These are phyloP conservation scores for Philopotamus ludificatus DNA, from an alignment of 1,140 invertebrate genomes.

Conservation along the genomic window DNA sequence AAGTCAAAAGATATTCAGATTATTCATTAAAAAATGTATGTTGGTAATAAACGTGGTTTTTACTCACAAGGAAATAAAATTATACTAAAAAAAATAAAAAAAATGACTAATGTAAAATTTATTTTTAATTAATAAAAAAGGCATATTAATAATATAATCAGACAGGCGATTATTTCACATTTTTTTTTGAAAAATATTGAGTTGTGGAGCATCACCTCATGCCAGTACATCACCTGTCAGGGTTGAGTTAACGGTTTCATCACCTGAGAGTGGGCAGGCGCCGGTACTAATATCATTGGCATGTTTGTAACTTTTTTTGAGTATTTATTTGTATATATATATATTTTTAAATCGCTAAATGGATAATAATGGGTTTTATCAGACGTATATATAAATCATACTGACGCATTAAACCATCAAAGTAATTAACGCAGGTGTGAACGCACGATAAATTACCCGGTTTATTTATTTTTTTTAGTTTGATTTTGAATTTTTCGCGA, in stretches of 20 bases:
- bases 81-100: not conserved
- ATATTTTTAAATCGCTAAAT: conserved; percentile 13
- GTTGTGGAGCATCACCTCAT: conserved; percentile 14
- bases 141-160: not conserved
- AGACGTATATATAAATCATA: not conserved
- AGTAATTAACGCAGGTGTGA: too few relatives aligned
- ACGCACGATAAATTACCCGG: too few relatives aligned
- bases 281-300: conserved; percentile 30
- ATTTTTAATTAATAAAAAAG: not conserved
- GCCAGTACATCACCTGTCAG: not conserved
- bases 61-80: not conserved
- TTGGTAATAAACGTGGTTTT: too few relatives aligned
- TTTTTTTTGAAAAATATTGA: too few relatives aligned
- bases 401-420: too few relatives aligned
- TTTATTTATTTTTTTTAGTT: too few relatives aligned
- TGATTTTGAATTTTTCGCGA: too few relatives aligned
- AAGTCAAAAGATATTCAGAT: too few relatives aligned
- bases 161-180: too few relatives aligned
- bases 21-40: too few relatives aligned
- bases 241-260: conserved; percentile 22
- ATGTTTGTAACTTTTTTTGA: conserved; percentile 21
- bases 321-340: not conserved
- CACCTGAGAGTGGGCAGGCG: conserved; percentile 30
- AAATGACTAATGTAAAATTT: not conserved
- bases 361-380: conserved; percentile 15